Evolutionary conservation across 1,140 invertebrate genomes (phyloP), one percentile per base, ranked within the genome.

Genomic region (Drosophila ficusphila): DNA sequence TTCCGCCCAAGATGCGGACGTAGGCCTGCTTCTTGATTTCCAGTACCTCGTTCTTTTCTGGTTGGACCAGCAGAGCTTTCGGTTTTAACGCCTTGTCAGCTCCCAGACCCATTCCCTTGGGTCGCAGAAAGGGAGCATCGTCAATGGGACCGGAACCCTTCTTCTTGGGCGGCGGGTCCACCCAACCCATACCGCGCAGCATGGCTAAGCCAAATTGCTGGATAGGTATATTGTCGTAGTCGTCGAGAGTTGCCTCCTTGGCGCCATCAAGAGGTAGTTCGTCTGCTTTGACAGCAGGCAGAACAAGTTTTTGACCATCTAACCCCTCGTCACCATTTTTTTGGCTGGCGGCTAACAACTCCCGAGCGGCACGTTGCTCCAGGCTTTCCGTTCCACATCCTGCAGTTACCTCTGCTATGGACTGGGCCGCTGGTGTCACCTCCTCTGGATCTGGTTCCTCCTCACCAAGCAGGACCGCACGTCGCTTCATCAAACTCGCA

Each of bases 111-210:
- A 99, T 94, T 4, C 98, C 98, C 93, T 97, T 97, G 0, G 97
- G 97, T 64, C 98, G 62, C 23, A 91, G 23, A 9, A 88, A 76
- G 14, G 89, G 83, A 0, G 69, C 89, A 71, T 92, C 90, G 68
- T 95, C 94, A 93, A 93, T 72, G 92, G 92, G 91, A 93, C 94
- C 91, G 92, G 93, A 48, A 94, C 95, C 88, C 95, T 95, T 74
- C 94, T 96, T 93, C 94, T 94, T 25, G 0, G 79, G 76, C 92
- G 94, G 68, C 11, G 89, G 88, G 46, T 91, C 91, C 2, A 73
- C 94, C 97, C 97, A 99, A 0, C 98, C 98, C 98, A 99, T 99
- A 29, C 98, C 98, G 78, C 97, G 92, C 11, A 99, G 92, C 95
- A 99, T 96, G 4, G 98, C 98, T 77, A 97, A 70, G 5, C 98